Conservation (phyloP, 2,888 invertebrate genomes). For the Drosophila kanekoi region DNA sequence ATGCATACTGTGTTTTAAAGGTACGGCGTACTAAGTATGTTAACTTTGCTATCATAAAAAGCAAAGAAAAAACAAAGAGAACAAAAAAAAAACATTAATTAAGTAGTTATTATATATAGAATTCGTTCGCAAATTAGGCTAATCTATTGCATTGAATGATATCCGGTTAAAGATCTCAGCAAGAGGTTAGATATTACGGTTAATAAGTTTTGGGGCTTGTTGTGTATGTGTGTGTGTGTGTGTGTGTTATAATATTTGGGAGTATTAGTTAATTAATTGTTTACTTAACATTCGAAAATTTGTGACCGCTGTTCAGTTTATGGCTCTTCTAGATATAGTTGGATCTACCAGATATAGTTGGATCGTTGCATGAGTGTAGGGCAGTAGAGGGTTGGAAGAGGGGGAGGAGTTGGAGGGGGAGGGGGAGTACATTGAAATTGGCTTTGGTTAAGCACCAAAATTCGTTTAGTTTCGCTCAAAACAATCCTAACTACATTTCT, state of each 20-base stretch:
- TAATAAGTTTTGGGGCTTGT: conserved; percentile 21
- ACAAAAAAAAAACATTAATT: conserved; percentile 16
- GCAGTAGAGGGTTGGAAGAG: too few species aligned
- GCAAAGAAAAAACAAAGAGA: conserved; percentile 13
- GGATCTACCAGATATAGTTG: background rate
- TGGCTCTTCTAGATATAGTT: conserved; percentile 8
- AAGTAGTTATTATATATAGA: background rate
- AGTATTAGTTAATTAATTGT: conserved; percentile 13
- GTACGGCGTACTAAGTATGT: conserved; percentile 51
- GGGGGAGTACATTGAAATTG: conserved; percentile 6
- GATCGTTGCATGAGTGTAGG: background rate
- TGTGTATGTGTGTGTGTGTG: too few species aligned
- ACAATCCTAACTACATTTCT: conserved; percentile 41
- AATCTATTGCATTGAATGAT: conserved; percentile 37
- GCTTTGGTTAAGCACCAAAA: conserved; percentile 51
- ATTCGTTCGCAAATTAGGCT: conserved; percentile 25
- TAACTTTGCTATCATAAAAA: conserved; percentile 32
- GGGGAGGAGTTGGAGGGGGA: too few species aligned
- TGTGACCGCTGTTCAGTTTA: conserved; percentile 20
- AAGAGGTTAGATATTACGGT: conserved; percentile 2
- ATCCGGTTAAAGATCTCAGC: conserved; percentile 3
- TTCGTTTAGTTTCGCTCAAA: conserved; percentile 18
- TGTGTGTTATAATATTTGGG: conserved; percentile 15
- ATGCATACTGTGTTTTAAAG: conserved; percentile 33
- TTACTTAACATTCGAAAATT: conserved; percentile 25